Conservation (phyloP, 2,113 vertebrate species). For the Campylomormyrus numenius region DNA sequence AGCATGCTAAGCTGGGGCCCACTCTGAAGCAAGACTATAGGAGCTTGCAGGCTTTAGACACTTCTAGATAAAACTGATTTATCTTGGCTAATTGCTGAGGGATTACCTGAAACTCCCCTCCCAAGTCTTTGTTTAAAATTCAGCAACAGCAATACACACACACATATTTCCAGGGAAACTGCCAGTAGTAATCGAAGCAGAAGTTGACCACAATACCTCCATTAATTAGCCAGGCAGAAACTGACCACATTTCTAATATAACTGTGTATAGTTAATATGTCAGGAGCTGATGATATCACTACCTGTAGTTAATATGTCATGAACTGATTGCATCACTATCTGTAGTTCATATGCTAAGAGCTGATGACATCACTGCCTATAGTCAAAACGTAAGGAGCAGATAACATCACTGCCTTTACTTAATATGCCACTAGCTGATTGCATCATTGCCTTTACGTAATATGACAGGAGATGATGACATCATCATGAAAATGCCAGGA, state of each 20-base stretch:
- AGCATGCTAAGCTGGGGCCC: background rate
- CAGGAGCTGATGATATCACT: background rate
- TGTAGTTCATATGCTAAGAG: background rate
- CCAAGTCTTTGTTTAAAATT: background rate
- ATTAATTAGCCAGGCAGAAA: background rate
- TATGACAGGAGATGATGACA: background rate
- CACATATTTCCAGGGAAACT: background rate
- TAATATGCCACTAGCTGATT: background rate
- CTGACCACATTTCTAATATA: background rate
- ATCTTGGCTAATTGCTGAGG: background rate
- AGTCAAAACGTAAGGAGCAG: background rate
- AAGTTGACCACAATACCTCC: background rate
- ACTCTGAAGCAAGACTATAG: background rate
- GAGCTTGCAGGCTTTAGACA: background rate
- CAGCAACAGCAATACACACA: background rate
- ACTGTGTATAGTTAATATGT: background rate
- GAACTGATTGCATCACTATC: background rate
- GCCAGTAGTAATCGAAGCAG: background rate
- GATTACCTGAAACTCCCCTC: background rate
- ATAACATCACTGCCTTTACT: background rate
- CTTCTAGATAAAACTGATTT: background rate
- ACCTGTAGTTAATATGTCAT: background rate
- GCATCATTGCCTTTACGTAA: background rate
- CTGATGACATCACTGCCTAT: background rate
- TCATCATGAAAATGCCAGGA: too few relatives aligned